These are phyloP conservation scores for Drepanosiphum platanoidis DNA, from an alignment of 2,888 invertebrate species.

Conservation along the genomic window DNA sequence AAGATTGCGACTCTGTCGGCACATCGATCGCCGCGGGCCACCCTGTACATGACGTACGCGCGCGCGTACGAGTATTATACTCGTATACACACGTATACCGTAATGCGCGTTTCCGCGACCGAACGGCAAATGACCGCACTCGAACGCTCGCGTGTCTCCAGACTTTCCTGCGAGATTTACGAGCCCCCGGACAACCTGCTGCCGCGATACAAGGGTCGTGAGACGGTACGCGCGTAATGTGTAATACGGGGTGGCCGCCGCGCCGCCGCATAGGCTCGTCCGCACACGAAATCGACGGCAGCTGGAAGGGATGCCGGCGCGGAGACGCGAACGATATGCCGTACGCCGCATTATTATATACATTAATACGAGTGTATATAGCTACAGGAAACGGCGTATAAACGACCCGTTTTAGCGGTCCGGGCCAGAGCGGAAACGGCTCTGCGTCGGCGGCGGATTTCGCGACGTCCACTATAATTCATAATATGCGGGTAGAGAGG, in stretches of 20 bases:
- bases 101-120: neutral
- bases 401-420: slow-evolving; percentile 18
- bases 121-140: slow-evolving; percentile 45
- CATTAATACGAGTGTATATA: neutral
- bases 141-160: slow-evolving; percentile 28
- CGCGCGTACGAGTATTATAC: neutral
- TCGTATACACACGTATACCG: too few relatives aligned
- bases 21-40: too few relatives aligned
- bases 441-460: neutral
- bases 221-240: too few relatives aligned
- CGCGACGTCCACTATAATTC: neutral
- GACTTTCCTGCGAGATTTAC: slow-evolving; percentile 50
- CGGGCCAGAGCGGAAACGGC: neutral
- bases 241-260: too few relatives aligned
- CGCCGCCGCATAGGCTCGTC: too few relatives aligned
- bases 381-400: slow-evolving; percentile 33
- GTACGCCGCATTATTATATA: neutral
- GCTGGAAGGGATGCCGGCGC: slow-evolving; percentile 31
- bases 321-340: neutral
- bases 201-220: slow-evolving; percentile 33
- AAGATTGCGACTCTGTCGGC: too few relatives aligned
- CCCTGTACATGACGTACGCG: neutral
- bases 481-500: too few relatives aligned
- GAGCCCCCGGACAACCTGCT: slow-evolving; percentile 35
- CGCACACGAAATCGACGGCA: neutral